Evolutionary conservation across 2,888 invertebrate species (phyloP), one percentile per base, ranked within the genome.

Genomic region (Drosophila suboccidentalis): DNA sequence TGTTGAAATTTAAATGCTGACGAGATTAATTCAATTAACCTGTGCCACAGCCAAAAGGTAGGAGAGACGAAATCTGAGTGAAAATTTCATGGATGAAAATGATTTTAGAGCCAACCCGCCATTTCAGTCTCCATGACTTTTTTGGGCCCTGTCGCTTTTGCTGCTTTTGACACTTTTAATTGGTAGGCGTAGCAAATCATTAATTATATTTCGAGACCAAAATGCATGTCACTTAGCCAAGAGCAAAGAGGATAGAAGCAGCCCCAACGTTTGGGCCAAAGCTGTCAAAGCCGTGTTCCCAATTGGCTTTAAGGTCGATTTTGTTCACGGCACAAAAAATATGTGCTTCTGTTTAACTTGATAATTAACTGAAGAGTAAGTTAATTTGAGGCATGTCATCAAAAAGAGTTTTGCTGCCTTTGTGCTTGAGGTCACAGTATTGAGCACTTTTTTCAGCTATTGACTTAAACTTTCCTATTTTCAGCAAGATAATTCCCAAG

Each of bases 101-200:
- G 70, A 68, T 72, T 84, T 73, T 72, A 69, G 71, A 71, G 69
- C 15, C 60, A 19, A 26, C 32, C 11, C 19, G n/a, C 36, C 26
- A 17, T 9, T 47, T 47, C 46, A 47, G 36, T 17, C 55, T 63
- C 17, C 58, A 44, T 19, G 32, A 1, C 15, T 34, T 17, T 55
- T 55, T 44, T 6, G 44, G 43, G 19, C 8, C 11, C 57, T 46
- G 13, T 19, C 17, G 53, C 11, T 29, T 32, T 54, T 67, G 43
- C 74, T 89, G 87, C 63, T 82, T 75, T 78, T 82, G 87, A 87
- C 87, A 87, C 87, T 82, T 87, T 75, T 85, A 89, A 87, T 87
- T 89, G 88, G 75, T 78, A 75, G 86, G 85, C 88, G 76, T 75
- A 75, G 83, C 78, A 80, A 82, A 84, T 88, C 90, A 89, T 87